A percentile compares a stretch with the other conserved stretches of the same genome.
Conservation (phyloP, 2,797 vertebrate species). For the Platalea minor region DNA sequence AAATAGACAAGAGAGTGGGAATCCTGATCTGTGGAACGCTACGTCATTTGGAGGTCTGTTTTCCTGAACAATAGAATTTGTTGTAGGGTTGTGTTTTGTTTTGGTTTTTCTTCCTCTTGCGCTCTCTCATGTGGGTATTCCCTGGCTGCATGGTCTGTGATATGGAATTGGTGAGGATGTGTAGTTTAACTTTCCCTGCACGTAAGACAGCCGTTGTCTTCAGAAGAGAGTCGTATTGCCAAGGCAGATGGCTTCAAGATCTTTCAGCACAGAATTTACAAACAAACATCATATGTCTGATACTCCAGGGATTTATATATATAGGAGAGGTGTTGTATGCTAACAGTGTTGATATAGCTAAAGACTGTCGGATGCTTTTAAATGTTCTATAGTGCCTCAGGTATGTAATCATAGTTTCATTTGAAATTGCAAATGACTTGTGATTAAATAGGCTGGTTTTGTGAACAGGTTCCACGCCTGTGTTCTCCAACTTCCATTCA, state of each 20-base stretch:
- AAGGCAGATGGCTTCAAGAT: neutral
- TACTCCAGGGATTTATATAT: neutral
- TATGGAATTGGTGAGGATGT: neutral
- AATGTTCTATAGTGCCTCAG: neutral
- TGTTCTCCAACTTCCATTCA: conserved; percentile 85
- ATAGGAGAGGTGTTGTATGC: neutral
- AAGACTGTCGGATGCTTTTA: neutral
- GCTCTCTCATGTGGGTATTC: neutral
- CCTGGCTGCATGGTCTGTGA: neutral
- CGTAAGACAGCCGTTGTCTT: neutral
- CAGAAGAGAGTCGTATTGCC: neutral
- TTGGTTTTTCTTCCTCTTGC: neutral
- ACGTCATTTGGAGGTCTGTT: neutral
- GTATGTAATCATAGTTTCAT: neutral
- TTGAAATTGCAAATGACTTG: neutral
- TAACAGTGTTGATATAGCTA: neutral
- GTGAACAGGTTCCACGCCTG: conserved; percentile 87
- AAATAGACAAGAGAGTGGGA: neutral
- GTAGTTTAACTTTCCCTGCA: neutral
- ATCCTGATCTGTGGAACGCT: neutral
- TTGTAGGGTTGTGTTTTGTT: neutral
- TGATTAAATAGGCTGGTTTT: neutral
- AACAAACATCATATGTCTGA: neutral
- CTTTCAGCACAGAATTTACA: neutral
- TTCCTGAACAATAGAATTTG: neutral